A percentile compares a stretch with the other conserved stretches of the same genome.
Evolutionary conservation across 1,140 invertebrate genomes (phyloP).

Genomic region (Apis laboriosa): DNA sequence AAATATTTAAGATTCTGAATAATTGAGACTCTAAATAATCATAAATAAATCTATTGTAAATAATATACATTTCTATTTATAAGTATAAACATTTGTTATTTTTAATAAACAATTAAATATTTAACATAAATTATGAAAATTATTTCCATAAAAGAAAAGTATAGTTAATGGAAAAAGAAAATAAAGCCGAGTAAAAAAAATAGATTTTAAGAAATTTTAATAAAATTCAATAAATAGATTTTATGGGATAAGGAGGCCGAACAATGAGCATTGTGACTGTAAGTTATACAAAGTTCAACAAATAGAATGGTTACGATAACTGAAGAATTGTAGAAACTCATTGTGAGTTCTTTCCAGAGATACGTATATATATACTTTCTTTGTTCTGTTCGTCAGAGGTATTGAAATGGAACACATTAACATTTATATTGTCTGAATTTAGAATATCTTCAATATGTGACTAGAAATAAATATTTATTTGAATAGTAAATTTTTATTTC

Average conservation of each 20-base stretch:
- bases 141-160: no score
- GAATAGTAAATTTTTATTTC: no score
- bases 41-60: no score
- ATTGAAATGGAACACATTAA: background rate
- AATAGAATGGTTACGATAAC: constrained; percentile 47
- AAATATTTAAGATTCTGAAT: no score
- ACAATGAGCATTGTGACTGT: constrained; percentile 25
- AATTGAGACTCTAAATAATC: no score
- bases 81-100: no score
- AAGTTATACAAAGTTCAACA: constrained; percentile 46
- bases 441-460: no score
- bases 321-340: constrained; percentile 50
- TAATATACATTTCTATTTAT: no score
- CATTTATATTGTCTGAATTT: background rate
- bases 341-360: constrained; percentile 31
- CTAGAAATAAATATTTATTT: no score
- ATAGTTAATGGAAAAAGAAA: background rate
- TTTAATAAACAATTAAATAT: no score
- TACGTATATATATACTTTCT: constrained; percentile 5
- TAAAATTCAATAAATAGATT: constrained; percentile 12
- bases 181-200: background rate
- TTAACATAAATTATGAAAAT: no score
- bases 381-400: background rate
- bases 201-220: background rate
- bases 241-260: constrained; percentile 44